Evolutionary conservation across 2,113 vertebrate species (phyloP), one percentile per base, ranked within the genome.

Genomic region (Sula dactylatra): DNA sequence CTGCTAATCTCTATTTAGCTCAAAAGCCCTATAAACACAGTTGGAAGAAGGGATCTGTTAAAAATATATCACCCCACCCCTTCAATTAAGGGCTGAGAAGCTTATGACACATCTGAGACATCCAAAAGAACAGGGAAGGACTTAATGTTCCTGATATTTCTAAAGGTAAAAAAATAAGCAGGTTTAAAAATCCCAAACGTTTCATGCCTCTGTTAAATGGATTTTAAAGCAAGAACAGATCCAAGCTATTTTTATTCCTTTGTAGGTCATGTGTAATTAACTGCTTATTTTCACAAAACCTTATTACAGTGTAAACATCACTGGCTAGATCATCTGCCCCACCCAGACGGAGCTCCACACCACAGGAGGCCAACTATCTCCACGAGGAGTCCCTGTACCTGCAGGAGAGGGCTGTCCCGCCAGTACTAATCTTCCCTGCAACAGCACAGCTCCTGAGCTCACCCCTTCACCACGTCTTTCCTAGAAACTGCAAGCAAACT

Each of bases 1-100:
- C 88, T 90, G 38, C 64, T 93, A 93, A 96, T 93, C 82, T 92
- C 88, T 83, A 58, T 95, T 96, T 88, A 97, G 76, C 86, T 94
- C 82, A 96, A 97, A 97, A 96, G 89, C 82, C 82, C 89, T 91
- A 94, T 95, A 96, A 97, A 97, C 96, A 97, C 71, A 90, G 71
- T 86, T 96, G 38, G 91, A 95, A 97, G 72, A 86, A 95, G 82
- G 90, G 90, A 96, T 96, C 96, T 97, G 94, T 97, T 97, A 97
- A 97, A 97, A 97, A 97, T 97, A 94, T 70, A 97, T 34, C 97
- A 96, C 93, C 86, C 95, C 97, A 93, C 94, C 96, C 93, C 94
- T 96, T 91, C 94, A 97, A 96, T 96, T 97, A 97, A 96, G 78
- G 91, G 93, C 73, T 96, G 95, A 97, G 93, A 90, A 94, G 93